A percentile compares a stretch with the other conserved stretches of the same genome.
Conservation (phyloP, 2,888 invertebrate genomes). For the Prionchulus punctatus region DNA sequence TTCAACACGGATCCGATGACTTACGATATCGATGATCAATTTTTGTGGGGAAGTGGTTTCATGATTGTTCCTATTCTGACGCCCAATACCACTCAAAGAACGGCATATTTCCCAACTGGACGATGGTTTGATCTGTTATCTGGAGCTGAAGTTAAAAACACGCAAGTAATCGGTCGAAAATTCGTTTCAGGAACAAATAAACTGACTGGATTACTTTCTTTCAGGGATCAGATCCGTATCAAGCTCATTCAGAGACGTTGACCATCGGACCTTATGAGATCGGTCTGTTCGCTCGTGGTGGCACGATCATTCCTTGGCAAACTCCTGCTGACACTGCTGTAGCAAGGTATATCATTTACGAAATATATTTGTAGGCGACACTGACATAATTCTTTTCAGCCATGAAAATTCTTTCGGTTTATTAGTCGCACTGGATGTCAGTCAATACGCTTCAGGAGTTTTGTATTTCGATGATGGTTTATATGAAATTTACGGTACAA, state of each 20-base stretch:
- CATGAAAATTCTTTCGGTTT: constrained; percentile 1
- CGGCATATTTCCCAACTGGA: not conserved
- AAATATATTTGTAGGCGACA: no score
- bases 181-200: not conserved
- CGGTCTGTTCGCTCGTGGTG: constrained; percentile 16
- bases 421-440: not conserved
- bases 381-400: not conserved
- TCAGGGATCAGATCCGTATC: no score
- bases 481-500: no score
- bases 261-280: not conserved
- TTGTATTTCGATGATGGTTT: constrained; percentile 5
- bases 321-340: constrained; percentile 20
- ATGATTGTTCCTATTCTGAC: constrained; percentile 45
- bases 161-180: not conserved
- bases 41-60: constrained; percentile 46
- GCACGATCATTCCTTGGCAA: constrained; percentile 25
- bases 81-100: not conserved
- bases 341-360: not conserved
- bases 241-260: no score
- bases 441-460: not conserved
- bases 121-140: constrained; percentile 3
- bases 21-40: constrained; percentile 42
- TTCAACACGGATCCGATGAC: constrained; percentile 38
- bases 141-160: not conserved
- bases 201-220: not conserved